These are phyloP conservation scores for Spinibarbus caldwelli DNA, from an alignment of 2,797 vertebrate genomes.

Conservation along the genomic window DNA sequence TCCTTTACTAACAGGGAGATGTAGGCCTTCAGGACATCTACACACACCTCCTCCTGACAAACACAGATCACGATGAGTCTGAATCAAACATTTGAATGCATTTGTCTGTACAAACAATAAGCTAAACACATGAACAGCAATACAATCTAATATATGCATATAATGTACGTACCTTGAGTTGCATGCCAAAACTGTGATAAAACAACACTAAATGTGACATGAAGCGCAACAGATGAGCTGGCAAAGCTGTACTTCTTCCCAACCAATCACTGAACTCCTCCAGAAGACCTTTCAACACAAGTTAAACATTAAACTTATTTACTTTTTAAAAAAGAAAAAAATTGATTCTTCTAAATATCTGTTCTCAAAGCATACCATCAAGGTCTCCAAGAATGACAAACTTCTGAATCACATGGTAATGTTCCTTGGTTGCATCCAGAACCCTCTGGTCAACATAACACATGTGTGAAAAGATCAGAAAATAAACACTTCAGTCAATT, in stretches of 20 bases:
- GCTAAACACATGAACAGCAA: neutral
- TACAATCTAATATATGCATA: neutral
- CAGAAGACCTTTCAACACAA: conserved; percentile 82
- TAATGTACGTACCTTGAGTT: conserved; percentile 82
- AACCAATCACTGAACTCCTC: conserved; percentile 94
- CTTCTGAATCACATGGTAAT: conserved; percentile 96
- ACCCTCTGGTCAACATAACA: conserved; percentile 81
- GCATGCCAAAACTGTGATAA: conserved; percentile 90
- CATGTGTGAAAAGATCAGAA: neutral
- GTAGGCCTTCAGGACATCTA: conserved; percentile 91
- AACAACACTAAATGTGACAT: conserved; percentile 94
- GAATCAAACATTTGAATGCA: neutral
- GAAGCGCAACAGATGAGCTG: conserved; percentile 94
- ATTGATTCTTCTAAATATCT: too few relatives aligned
- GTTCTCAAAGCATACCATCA: conserved; percentile 84
- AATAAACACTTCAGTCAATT: neutral
- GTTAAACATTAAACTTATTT: neutral
- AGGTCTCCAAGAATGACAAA: conserved; percentile 92
- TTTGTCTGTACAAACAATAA: neutral
- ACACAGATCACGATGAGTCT: neutral
- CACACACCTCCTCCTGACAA: conserved; percentile 89
- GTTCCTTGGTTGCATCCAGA: conserved; percentile 91
- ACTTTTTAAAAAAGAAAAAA: neutral
- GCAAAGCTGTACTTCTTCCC: conserved; percentile 82
- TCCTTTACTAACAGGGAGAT: conserved; percentile 86